Percentiles rank a stretch among this genome's conserved stretches.
Evolutionary conservation across 2,113 vertebrate species (phyloP).

Genomic region (Thalassoma bifasciatum): DNA sequence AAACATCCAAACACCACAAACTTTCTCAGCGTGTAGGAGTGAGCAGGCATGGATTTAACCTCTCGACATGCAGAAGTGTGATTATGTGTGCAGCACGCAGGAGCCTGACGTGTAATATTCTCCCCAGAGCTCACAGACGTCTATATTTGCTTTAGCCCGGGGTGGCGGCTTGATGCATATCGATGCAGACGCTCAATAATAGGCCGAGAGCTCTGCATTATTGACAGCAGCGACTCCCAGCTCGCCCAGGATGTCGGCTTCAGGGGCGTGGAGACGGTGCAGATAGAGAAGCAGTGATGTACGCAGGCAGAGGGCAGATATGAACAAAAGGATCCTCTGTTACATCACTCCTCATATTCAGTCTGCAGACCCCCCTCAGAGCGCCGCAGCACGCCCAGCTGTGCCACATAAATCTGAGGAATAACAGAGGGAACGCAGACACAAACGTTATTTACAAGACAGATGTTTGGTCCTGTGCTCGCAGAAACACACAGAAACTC

Average conservation of each 20-base stretch:
- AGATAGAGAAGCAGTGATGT: constrained; percentile 14
- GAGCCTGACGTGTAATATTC: constrained; percentile 30
- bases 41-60: constrained; percentile 11
- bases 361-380: neutral
- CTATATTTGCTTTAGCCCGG: constrained; percentile 60
- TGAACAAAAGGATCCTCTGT: constrained; percentile 20
- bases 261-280: constrained; percentile 4
- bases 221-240: constrained; percentile 47
- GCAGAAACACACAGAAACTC: too few species aligned
- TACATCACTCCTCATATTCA: constrained; percentile 30
- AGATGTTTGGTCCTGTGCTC: constrained; percentile 16
- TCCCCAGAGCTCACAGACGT: constrained; percentile 15
- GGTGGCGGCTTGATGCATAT: constrained; percentile 64
- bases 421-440: constrained; percentile 23
- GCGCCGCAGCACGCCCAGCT: constrained; percentile 22
- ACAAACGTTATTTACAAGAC: constrained; percentile 51
- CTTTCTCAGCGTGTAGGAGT: constrained; percentile 13
- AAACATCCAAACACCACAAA: neutral
- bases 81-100: constrained; percentile 1
- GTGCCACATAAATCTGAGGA: constrained; percentile 39
- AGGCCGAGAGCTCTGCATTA: constrained; percentile 43
- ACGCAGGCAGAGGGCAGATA: constrained; percentile 32
- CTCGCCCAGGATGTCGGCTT: constrained; percentile 25
- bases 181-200: constrained; percentile 66
- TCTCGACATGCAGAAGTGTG: constrained; percentile 24